Evolutionary conservation across 1,140 invertebrate species (phyloP), one percentile per base, ranked within the genome.

Genomic region (Hylyphantes graminicola): DNA sequence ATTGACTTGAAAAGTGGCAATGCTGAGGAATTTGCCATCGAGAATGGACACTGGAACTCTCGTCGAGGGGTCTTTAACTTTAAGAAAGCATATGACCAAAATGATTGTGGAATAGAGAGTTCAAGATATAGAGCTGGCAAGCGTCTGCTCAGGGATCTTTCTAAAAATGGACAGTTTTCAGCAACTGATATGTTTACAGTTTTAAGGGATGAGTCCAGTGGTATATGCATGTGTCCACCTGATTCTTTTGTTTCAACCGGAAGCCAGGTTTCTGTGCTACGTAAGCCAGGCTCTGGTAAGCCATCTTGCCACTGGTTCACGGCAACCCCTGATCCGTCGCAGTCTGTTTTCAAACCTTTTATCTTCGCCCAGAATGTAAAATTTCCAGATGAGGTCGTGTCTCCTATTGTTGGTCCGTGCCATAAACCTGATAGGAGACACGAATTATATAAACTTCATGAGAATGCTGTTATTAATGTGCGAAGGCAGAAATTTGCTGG

Each of bases 341-440:
- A 92, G 67, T 95, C 94, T 1, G 92, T 94, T 17, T 96, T 93
- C 89, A 96, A 96, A 89, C 94, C 95, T 17, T 96, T 95, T 87
- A 91, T 95, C n/a, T 96, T 95, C 88, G 92, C 88, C 21, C 89
- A 86, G 50, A 87, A 88, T 76, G 87, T 88, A 72, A 74, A 48
- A 10, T 83, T 81, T 61, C 70, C 61, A 53, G 13, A 21, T 63
- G 17, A 72, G 35, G 48, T 83, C 2, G 57, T 79, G 57, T 63
- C 70, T 50, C 65, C 59, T 15, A 70, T 35, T 87, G 77, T 64
- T 86, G 3, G 50, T 21, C 61, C 55, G 64, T 75, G 50, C 17
- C 48, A 12, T 64, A 11, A 85, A 88, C 87, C 78, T 15, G 91
- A 92, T 86, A 89, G 90, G 50, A 90, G 91, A 19, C 93, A 94